Evolutionary conservation across 1,140 invertebrate genomes (phyloP).

Genomic region (Chymomyza costata): DNA sequence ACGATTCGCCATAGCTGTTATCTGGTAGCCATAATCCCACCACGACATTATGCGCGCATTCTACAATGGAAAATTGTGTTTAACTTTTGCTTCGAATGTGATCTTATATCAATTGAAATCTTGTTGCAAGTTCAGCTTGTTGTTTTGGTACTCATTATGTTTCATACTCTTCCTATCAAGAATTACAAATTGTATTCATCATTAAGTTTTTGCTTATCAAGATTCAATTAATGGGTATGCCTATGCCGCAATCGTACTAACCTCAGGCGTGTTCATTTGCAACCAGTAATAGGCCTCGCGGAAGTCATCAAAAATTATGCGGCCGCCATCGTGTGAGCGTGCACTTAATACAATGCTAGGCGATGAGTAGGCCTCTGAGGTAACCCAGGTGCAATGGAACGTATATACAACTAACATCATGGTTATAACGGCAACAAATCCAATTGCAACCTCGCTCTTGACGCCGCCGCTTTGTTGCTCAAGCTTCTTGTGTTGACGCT

Average conservation of each 20-base stretch:
- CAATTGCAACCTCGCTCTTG: constrained; percentile 91
- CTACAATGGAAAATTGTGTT: constrained; percentile 75
- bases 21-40: constrained; percentile 99
- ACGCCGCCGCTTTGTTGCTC: constrained; percentile 89
- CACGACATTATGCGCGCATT: constrained; percentile 98
- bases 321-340: constrained; percentile 92
- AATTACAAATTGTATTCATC: constrained; percentile 58
- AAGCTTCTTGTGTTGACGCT: constrained; percentile 80
- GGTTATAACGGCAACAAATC: constrained; percentile 90
- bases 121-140: constrained; percentile 23
- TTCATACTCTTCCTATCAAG: constrained; percentile 70
- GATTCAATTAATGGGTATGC: too few species aligned
- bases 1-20: constrained; percentile 98
- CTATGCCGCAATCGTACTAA: constrained; percentile 57
- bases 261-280: constrained; percentile 95
- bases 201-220: too few species aligned
- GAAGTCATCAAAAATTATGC: constrained; percentile 98
- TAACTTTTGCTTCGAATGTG: not conserved
- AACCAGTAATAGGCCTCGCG: constrained; percentile 99
- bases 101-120: not conserved
- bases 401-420: constrained; percentile 93
- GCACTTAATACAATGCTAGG: constrained; percentile 98
- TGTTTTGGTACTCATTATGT: constrained; percentile 69
- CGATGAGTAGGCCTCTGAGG: constrained; percentile 98
- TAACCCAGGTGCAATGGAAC: constrained; percentile 99